These are phyloP conservation scores for Apodemus speciosus DNA, from an alignment of 2,113 vertebrate species.

Conservation along the genomic window DNA sequence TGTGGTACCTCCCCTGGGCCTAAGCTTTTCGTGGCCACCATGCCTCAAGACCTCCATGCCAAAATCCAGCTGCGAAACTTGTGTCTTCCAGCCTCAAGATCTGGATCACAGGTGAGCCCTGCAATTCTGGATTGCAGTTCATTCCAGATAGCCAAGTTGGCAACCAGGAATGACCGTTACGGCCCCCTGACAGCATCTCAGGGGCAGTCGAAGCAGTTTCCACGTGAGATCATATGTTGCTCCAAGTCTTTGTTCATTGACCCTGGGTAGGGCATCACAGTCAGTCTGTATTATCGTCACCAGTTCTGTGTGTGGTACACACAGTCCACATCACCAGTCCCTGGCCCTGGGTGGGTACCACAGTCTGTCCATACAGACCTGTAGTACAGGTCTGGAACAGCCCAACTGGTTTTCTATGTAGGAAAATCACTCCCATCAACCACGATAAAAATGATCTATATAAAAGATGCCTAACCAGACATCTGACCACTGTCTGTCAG, in stretches of 20 bases:
- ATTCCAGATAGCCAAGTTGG: no score
- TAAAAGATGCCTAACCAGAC: conserved; percentile 70
- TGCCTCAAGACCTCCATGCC: no score
- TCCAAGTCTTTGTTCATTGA: conserved; percentile 63
- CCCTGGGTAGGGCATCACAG: conserved; percentile 59
- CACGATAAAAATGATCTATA: conserved; percentile 90
- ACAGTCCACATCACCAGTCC: conserved; percentile 67
- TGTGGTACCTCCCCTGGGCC: no score
- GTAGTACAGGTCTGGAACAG: conserved; percentile 84
- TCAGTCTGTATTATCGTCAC: conserved; percentile 44
- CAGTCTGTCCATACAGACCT: conserved; percentile 79
- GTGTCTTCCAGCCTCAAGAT: no score
- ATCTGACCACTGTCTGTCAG: background rate
- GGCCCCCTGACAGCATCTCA: background rate
- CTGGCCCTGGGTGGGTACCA: conserved; percentile 74
- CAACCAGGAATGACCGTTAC: no score
- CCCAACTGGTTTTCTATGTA: conserved; percentile 87
- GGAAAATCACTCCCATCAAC: conserved; percentile 88
- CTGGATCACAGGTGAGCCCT: no score
- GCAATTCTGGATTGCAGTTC: no score
- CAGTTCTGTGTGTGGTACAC: conserved; percentile 64
- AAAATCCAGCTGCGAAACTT: no score
- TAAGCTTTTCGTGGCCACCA: no score
- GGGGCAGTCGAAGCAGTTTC: conserved; percentile 54
- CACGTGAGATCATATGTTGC: background rate